Percentiles rank a stretch among this genome's conserved stretches.
Evolutionary conservation across 2,797 vertebrate genomes (phyloP).

Genomic region (Enteromius thamalakanensis): DNA sequence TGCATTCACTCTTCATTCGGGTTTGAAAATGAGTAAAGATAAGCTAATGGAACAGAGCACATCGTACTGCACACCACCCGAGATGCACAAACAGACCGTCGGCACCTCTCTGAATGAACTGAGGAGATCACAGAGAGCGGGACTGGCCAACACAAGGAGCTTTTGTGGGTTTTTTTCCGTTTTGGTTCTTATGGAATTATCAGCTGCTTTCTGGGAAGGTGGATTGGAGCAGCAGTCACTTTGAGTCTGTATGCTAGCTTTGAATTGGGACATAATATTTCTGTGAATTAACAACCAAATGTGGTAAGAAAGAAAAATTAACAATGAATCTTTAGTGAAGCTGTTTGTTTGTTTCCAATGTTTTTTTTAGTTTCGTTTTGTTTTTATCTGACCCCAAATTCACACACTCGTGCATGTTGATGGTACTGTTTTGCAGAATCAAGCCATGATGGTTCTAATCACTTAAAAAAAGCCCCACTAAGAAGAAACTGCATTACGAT

Average conservation of each 20-base stretch:
- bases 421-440: conserved; percentile 45
- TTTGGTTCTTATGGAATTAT: conserved; percentile 65
- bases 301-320: conserved; percentile 65
- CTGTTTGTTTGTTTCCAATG: conserved; percentile 53
- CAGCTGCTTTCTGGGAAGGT: conserved; percentile 71
- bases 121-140: conserved; percentile 16
- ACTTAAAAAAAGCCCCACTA: not conserved
- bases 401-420: conserved; percentile 59
- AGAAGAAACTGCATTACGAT: not conserved
- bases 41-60: conserved; percentile 29
- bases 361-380: conserved; percentile 62
- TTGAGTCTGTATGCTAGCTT: conserved; percentile 73
- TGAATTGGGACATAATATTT: conserved; percentile 64
- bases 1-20: conserved; percentile 38
- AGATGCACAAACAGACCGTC: conserved; percentile 14
- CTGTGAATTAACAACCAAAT: conserved; percentile 73
- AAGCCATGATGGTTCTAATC: conserved; percentile 8
- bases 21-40: conserved; percentile 4
- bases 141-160: conserved; percentile 56
- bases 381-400: conserved; percentile 35
- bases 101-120: not conserved
- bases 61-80: conserved; percentile 18
- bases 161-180: conserved; percentile 58
- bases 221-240: conserved; percentile 53
- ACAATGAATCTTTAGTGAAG: conserved; percentile 67